Evolutionary conservation across 2,797 vertebrate genomes (phyloP), one percentile per base, ranked within the genome.

Genomic region (Centroberyx gerrardi): DNA sequence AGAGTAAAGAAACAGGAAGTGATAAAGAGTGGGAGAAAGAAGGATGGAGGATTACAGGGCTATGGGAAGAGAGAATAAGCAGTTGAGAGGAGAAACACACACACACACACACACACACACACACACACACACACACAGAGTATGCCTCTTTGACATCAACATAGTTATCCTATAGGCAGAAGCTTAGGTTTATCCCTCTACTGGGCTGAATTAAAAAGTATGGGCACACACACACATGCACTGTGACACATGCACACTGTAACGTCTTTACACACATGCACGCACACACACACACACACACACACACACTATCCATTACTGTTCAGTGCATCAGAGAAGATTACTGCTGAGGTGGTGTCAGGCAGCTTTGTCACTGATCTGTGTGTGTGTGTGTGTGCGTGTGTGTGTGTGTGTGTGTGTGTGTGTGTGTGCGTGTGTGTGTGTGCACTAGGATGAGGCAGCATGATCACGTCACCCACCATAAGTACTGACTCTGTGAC

Each of bases 131-230:
- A 42, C n/a, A 31, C 38, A 53, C 36, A 66, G 61, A 59, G 31
- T 53, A 65, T 8, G 10, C 29, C 8, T 27, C 31, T 42, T 62
- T 61, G 9, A 67, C 62, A 61, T 59, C 67, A 49, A 53, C 40
- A 10, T 59, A 66, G 62, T 62, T 17, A 69, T 74, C 44, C 60
- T 61, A 62, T 58, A 72, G 63, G 70, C 56, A 53, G 60, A 59
- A 69, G 77, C 68, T 83, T 81, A 71, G 66, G 65, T 60, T 72
- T 8, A 83, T 78, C 78, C 56, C 59, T 64, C 48, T n/a, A 29
- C 52, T 63, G 80, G 40, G 58, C 54, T 44, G 15, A 65, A 56
- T 53, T 67, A n/a, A 65, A 67, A 38, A 2, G 10, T 29, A 46
- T 18, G 13, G 14, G 49, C 3, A 51, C 46, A 55, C 62, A 55